These are phyloP conservation scores for Lasioglossum villosulum DNA, from an alignment of 2,888 invertebrate species.

Conservation along the genomic window DNA sequence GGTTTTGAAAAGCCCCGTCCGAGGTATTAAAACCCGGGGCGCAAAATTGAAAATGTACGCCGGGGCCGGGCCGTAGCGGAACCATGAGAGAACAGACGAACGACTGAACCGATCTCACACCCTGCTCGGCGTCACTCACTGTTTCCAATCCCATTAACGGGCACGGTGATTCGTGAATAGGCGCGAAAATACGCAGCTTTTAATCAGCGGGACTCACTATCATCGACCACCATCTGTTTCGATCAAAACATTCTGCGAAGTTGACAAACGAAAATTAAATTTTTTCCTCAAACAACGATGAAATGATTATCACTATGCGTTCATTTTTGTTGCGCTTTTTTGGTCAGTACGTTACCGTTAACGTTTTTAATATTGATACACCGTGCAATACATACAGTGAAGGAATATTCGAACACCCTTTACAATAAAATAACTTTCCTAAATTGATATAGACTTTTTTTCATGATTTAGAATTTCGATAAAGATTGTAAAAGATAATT, in stretches of 20 bases:
- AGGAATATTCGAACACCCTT: neutral
- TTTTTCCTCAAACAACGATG: neutral
- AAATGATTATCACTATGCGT: neutral
- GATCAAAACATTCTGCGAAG: conserved; percentile 60
- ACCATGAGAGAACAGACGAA: conserved; percentile 56
- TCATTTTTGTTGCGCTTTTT: neutral
- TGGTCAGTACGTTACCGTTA: neutral
- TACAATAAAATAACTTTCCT: neutral
- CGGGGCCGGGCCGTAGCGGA: conserved; percentile 32
- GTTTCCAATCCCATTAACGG: conserved; percentile 77
- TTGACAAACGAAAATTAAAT: conserved; percentile 55
- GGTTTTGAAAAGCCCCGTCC: conserved; percentile 64
- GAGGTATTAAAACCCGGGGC: conserved; percentile 63
- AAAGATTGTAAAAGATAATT: neutral
- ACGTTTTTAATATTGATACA: neutral
- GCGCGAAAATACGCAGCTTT: conserved; percentile 73
- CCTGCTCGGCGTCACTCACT: conserved; percentile 69
- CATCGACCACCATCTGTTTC: conserved; percentile 66
- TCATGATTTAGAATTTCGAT: neutral
- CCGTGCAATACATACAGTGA: neutral
- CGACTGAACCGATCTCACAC: conserved; percentile 67
- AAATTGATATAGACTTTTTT: neutral
- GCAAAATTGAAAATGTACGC: conserved; percentile 70
- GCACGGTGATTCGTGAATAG: conserved; percentile 69
- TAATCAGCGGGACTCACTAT: conserved; percentile 75